Base-by-base conservation (phyloP, 1,140 invertebrate species). In the Aethina tumida region DNA sequence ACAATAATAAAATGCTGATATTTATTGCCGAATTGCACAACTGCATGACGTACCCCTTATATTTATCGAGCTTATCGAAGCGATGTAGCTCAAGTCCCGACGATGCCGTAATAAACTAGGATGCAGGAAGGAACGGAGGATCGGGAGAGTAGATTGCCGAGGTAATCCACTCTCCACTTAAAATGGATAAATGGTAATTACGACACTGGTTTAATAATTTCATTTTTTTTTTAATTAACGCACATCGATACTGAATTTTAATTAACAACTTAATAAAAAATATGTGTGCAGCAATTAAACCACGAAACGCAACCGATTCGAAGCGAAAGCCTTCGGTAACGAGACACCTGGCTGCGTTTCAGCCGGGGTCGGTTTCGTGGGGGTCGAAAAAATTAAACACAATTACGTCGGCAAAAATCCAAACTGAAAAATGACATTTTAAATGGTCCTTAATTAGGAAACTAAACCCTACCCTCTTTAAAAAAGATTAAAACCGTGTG, bases 381-480 rank as follows among this genome's bases (percentile, higher is more conserved):
- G 35, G 31, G 35, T 34, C 29, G 44, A 26, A 46, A 46, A 43
- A 39, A 39, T 33, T 39, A 43, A 47, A 50, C 32, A 35, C 33
- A 50, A 46, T 46, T 43, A 39, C 30, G 13, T 14, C 34, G 27
- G 32, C 31, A 21, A 17, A n/a, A 14, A n/a, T 8, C 28, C 18
- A 24, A 39, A 52, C 52, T 47, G 49, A 58, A 53, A 58, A 60
- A 60, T 60, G 54, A 58, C 56, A 41, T 57, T 56, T 35, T 58
- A 59, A 59, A 59, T 54, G 57, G 57, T 58, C 53, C 56, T 59
- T 59, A 59, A 59, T 59, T 59, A 57, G 57, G 41, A 53, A 58
- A 56, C 53, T 59, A 55, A 55, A 55, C 50, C 52, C 47, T 45
- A 51, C 55, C 55, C 56, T 59, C 53, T 57, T 56, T 54, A 56